These are phyloP conservation scores for Cyrtonyx montezumae DNA, from an alignment of 2,113 vertebrate genomes.

Conservation along the genomic window DNA sequence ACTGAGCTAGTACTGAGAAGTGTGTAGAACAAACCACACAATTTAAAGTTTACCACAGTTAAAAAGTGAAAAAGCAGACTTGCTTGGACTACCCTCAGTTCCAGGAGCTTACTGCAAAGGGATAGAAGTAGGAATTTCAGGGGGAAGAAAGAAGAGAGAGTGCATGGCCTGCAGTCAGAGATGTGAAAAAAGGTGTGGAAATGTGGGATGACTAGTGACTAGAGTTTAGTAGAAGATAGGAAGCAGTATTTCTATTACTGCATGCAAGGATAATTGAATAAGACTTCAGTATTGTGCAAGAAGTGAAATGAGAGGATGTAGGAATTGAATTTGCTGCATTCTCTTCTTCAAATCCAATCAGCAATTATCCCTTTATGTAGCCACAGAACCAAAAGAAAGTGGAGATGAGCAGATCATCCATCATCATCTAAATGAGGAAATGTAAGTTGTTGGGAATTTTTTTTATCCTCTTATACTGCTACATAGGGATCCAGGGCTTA, in stretches of 20 bases:
- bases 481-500: background rate
- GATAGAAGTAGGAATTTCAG: background rate
- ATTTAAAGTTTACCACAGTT: background rate
- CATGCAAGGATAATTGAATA: background rate
- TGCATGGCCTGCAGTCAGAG: background rate
- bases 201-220: background rate
- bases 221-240: background rate
- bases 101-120: background rate
- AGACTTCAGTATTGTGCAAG: background rate
- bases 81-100: background rate
- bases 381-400: background rate
- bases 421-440: background rate
- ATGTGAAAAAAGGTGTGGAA: background rate
- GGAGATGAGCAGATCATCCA: background rate
- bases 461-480: background rate
- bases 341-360: constrained; percentile 14
- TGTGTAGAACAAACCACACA: background rate
- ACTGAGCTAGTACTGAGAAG: background rate
- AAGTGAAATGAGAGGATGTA: background rate
- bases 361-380: background rate
- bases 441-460: background rate
- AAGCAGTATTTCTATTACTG: background rate
- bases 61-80: background rate
- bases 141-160: background rate
- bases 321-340: constrained; percentile 21